Percentiles rank a stretch among this genome's conserved stretches.
These are phyloP conservation scores for Hyaena hyaena DNA, from an alignment of 2,113 vertebrate genomes.

Conservation along the genomic window DNA sequence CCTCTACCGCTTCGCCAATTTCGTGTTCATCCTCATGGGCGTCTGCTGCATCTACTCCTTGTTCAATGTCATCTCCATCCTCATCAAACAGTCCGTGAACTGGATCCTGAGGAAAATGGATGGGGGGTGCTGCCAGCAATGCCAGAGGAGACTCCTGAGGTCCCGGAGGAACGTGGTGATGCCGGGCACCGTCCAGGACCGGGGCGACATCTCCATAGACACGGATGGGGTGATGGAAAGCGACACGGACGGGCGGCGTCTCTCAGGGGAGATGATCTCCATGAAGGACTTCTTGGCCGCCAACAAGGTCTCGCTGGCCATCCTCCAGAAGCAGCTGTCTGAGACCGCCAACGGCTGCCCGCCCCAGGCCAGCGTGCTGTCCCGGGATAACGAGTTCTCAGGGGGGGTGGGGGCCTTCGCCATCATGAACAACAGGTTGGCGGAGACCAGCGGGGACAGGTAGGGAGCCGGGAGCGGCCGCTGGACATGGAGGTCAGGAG, in stretches of 20 bases:
- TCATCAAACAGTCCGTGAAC: slow-evolving; percentile 98
- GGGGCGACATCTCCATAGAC: slow-evolving; percentile 93
- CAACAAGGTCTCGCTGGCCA: slow-evolving; percentile 95
- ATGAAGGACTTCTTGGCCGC: slow-evolving; percentile 96
- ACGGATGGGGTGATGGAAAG: slow-evolving; percentile 93
- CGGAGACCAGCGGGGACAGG: slow-evolving; percentile 96
- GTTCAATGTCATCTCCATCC: slow-evolving; percentile 98
- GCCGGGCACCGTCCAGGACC: slow-evolving; percentile 88
- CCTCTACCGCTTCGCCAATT: slow-evolving; percentile 94
- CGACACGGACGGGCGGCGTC: slow-evolving; percentile 91
- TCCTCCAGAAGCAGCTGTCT: slow-evolving; percentile 96
- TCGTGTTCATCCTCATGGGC: slow-evolving; percentile 95
- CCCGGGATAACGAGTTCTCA: slow-evolving; percentile 93
- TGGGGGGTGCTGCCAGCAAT: slow-evolving; percentile 87
- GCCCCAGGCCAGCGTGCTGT: slow-evolving; percentile 84
- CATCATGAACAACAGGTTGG: slow-evolving; percentile 98
- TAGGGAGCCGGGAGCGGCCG: slow-evolving; percentile 76
- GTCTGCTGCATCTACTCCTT: slow-evolving; percentile 99
- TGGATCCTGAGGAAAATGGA: slow-evolving; percentile 94
- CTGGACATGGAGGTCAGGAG: not conserved
- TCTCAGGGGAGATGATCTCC: slow-evolving; percentile 97
- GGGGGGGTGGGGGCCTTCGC: slow-evolving; percentile 96
- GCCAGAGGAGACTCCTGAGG: slow-evolving; percentile 86
- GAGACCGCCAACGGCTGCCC: slow-evolving; percentile 94
- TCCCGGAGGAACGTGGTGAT: slow-evolving; percentile 92